Evolutionary conservation across 2,113 vertebrate genomes (phyloP).

Genomic region (Corydoras maculifer): DNA sequence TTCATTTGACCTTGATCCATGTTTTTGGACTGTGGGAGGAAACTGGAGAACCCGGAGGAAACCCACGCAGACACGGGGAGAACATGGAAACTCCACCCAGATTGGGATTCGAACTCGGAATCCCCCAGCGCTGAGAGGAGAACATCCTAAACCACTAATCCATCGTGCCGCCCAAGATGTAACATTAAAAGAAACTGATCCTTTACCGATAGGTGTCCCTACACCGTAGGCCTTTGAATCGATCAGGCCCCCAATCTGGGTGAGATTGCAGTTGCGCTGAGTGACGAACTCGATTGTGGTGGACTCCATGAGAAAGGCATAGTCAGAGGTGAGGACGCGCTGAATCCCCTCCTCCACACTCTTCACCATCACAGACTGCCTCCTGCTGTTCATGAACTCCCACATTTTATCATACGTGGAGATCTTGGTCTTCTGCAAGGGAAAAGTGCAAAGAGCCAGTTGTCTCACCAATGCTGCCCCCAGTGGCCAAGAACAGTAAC

Average conservation of each 20-base stretch:
- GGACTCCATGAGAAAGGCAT: constrained; percentile 96
- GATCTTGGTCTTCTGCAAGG: constrained; percentile 89
- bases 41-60: no score
- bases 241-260: constrained; percentile 92
- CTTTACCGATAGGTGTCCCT: constrained; percentile 92
- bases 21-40: no score
- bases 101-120: no score
- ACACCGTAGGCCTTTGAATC: constrained; percentile 97
- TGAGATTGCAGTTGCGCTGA: constrained; percentile 95
- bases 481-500: no score
- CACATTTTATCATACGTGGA: constrained; percentile 99
- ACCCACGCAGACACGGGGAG: no score
- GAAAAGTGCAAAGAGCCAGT: not conserved
- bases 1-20: no score
- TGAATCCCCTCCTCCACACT: constrained; percentile 94
- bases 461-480: no score
- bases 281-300: constrained; percentile 97
- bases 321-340: constrained; percentile 89
- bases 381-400: constrained; percentile 98
- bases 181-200: not conserved
- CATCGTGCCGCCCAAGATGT: not conserved
- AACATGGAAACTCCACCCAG: no score
- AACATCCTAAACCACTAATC: no score
- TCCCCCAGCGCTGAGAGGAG: no score
- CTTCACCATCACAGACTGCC: constrained; percentile 90